phyloP scores from a whole-genome alignment of 2,888 invertebrate genomes.

The Tenodera sinensis region DNA sequence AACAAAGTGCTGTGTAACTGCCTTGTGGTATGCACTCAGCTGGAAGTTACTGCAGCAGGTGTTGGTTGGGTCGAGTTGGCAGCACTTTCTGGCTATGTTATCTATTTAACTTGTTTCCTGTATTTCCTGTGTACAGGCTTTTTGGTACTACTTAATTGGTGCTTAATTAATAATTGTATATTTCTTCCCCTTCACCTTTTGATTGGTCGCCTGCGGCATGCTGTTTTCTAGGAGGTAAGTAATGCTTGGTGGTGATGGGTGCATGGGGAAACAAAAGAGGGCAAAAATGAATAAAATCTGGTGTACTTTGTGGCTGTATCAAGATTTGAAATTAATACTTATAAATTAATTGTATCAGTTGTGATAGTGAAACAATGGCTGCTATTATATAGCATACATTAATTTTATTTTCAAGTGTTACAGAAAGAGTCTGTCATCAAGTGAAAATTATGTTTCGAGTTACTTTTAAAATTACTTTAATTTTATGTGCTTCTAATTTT shows the following conservation, averaged over 20 bases:
- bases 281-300: too few relatives aligned
- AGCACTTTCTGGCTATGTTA: background rate
- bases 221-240: conserved; percentile 32
- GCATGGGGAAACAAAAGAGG: background rate
- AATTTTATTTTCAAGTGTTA: too few relatives aligned
- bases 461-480: too few relatives aligned
- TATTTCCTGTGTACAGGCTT: conserved; percentile 27
- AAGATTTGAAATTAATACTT: too few relatives aligned
- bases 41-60: background rate
- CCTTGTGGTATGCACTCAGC: background rate
- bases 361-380: too few relatives aligned
- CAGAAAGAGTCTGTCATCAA: too few relatives aligned
- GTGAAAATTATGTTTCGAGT: too few relatives aligned
- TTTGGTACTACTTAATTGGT: conserved; percentile 29
- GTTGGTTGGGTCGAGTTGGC: background rate
- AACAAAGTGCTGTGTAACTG: conserved; percentile 8
- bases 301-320: too few relatives aligned
- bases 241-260: background rate
- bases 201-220: conserved; percentile 32
- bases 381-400: too few relatives aligned
- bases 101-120: conserved; percentile 15
- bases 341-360: too few relatives aligned
- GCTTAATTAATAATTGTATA: conserved; percentile 31
- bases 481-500: too few relatives aligned
- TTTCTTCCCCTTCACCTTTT: conserved; percentile 29